These are phyloP conservation scores for Cladopsammia gracilis DNA, from an alignment of 64 coral and sea anemone species.

Conservation along the genomic window DNA sequence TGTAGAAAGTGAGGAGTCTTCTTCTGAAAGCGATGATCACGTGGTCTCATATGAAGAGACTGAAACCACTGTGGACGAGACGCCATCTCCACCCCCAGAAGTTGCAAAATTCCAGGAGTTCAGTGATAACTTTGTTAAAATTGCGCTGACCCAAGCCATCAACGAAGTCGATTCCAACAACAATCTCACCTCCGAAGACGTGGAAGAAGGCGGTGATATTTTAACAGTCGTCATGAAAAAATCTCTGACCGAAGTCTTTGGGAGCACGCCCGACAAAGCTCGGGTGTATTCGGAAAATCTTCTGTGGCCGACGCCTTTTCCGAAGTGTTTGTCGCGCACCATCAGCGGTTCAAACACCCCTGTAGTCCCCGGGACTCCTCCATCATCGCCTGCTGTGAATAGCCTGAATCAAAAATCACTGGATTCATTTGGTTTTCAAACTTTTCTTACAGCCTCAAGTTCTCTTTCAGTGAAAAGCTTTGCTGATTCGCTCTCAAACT, in stretches of 20 bases:
- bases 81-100: neutral
- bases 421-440: neutral
- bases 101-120: neutral
- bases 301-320: constrained; percentile 15
- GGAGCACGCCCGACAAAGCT: constrained; percentile 42
- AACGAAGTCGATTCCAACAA: constrained; percentile 36
- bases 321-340: constrained; percentile 46
- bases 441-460: neutral
- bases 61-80: neutral
- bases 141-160: neutral
- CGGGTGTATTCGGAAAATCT: constrained; percentile 42
- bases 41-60: neutral
- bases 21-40: neutral
- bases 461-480: constrained; percentile 43
- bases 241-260: constrained; percentile 64
- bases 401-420: constrained; percentile 7
- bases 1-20: neutral
- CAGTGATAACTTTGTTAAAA: constrained; percentile 26
- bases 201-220: constrained; percentile 46
- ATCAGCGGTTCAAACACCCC: constrained; percentile 30
- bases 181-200: neutral
- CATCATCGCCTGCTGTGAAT: constrained; percentile 12
- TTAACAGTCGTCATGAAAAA: constrained; percentile 68
- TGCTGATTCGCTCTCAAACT: constrained; percentile 66
- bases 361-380: constrained; percentile 60